Evolutionary conservation across 2,797 vertebrate species (phyloP).

Genomic region (Microctenopoma stevenorrisi): DNA sequence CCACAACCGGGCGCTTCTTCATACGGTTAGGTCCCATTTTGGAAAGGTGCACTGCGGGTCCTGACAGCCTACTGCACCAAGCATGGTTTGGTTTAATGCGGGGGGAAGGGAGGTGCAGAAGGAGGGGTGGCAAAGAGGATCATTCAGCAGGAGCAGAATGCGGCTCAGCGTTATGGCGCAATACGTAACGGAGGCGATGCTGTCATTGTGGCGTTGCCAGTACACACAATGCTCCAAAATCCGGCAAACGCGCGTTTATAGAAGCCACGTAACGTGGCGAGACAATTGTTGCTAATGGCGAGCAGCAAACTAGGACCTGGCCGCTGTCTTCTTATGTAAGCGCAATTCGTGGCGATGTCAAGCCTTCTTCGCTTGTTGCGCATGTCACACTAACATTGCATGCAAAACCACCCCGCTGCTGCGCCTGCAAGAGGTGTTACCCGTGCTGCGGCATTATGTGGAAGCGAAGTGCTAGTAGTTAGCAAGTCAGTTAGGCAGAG

Average conservation of each 20-base stretch:
- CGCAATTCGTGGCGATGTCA: slow-evolving; percentile 28
- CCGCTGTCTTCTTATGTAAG: slow-evolving; percentile 51
- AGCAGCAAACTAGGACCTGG: slow-evolving; percentile 19
- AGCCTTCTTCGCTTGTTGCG: slow-evolving; percentile 66
- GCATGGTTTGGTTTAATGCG: slow-evolving; percentile 83
- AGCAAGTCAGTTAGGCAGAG: slow-evolving; percentile 3
- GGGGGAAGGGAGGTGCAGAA: slow-evolving; percentile 64
- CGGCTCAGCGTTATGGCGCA: slow-evolving; percentile 75
- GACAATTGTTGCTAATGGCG: not conserved
- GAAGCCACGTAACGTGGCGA: not conserved
- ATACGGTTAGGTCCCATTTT: slow-evolving; percentile 42
- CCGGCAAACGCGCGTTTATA: not conserved
- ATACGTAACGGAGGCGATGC: slow-evolving; percentile 61
- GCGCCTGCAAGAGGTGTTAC: slow-evolving; percentile 4
- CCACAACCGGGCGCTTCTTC: slow-evolving; percentile 8
- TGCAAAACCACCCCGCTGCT: slow-evolving; percentile 18
- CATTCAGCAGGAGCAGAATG: slow-evolving; percentile 79
- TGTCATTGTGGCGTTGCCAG: slow-evolving; percentile 33
- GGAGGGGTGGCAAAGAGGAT: slow-evolving; percentile 70
- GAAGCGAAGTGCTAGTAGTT: slow-evolving; percentile 19
- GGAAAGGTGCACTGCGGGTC: slow-evolving; percentile 81
- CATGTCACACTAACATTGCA: slow-evolving; percentile 45
- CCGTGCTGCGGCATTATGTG: slow-evolving; percentile 27
- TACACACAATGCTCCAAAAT: not conserved
- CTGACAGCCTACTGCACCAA: slow-evolving; percentile 82